These are phyloP conservation scores for Pollenia griseotomentosa DNA, from an alignment of 2,888 invertebrate species.

Conservation along the genomic window DNA sequence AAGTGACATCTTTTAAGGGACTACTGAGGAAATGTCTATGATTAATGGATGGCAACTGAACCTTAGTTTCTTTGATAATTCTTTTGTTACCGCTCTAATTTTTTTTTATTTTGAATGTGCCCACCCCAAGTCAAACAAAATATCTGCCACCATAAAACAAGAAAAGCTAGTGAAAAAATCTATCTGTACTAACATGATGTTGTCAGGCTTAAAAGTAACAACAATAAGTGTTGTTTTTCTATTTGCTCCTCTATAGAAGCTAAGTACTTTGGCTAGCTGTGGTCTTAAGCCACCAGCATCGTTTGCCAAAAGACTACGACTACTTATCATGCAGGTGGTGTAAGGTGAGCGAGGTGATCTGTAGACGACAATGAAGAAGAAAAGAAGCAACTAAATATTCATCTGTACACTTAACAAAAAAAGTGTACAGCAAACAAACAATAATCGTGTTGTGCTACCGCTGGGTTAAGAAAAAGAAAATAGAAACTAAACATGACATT, in stretches of 20 bases:
- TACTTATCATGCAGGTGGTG: slow-evolving; percentile 72
- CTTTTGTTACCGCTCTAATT: not conserved
- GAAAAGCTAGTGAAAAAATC: slow-evolving; percentile 55
- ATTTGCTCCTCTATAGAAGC: not conserved
- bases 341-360: slow-evolving; percentile 72
- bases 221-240: slow-evolving; percentile 46
- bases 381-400: slow-evolving; percentile 37
- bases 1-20: too few species aligned
- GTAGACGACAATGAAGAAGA: slow-evolving; percentile 45
- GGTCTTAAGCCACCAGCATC: slow-evolving; percentile 68
- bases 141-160: slow-evolving; percentile 67
- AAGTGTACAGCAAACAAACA: slow-evolving; percentile 44
- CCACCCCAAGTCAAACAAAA: slow-evolving; percentile 48
- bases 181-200: slow-evolving; percentile 59
- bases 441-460: slow-evolving; percentile 71
- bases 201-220: slow-evolving; percentile 61
- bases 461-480: slow-evolving; percentile 11
- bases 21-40: too few species aligned
- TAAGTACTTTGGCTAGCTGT: slow-evolving; percentile 8
- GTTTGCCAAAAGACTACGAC: slow-evolving; percentile 39
- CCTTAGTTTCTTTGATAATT: too few species aligned
- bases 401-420: not conserved
- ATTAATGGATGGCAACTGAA: not conserved
- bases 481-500: slow-evolving; percentile 66
- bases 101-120: slow-evolving; percentile 24